Evolutionary conservation across 2,113 vertebrate genomes (phyloP).

Genomic region (Poecile atricapillus): DNA sequence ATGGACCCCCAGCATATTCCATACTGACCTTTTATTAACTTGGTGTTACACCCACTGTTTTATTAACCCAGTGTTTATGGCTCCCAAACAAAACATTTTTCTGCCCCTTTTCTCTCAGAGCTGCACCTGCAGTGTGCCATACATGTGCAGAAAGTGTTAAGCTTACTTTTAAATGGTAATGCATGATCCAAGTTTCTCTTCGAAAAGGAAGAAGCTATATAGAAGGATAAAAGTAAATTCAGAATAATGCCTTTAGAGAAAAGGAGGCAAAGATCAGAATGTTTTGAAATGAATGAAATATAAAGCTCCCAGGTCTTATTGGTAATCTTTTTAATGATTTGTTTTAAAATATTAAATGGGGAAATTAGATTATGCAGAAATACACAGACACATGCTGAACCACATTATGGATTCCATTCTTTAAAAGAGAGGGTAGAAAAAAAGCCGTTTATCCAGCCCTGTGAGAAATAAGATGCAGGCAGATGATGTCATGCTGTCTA

Average conservation of each 20-base stretch:
- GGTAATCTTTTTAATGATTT: not conserved
- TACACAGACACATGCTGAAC: not conserved
- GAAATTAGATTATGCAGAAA: not conserved
- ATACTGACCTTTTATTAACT: not conserved
- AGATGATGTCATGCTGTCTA: conserved; percentile 21
- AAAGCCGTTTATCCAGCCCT: not conserved
- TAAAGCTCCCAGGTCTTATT: not conserved
- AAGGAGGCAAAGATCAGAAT: not conserved
- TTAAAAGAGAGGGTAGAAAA: not conserved
- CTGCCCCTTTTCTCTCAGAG: not conserved
- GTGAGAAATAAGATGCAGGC: not conserved
- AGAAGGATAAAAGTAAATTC: not conserved
- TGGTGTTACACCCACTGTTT: not conserved
- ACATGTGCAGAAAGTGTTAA: not conserved
- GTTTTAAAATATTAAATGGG: not conserved
- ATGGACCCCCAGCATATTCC: not conserved
- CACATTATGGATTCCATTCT: not conserved
- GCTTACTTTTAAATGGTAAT: not conserved
- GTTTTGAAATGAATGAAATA: not conserved
- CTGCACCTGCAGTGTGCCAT: not conserved
- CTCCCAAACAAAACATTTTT: not conserved
- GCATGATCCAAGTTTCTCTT: not conserved
- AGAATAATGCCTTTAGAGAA: not conserved
- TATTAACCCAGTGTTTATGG: not conserved
- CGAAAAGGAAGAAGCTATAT: not conserved